Conservation (phyloP, 2,113 vertebrate genomes). For the Genyomyrus donnyi region DNA sequence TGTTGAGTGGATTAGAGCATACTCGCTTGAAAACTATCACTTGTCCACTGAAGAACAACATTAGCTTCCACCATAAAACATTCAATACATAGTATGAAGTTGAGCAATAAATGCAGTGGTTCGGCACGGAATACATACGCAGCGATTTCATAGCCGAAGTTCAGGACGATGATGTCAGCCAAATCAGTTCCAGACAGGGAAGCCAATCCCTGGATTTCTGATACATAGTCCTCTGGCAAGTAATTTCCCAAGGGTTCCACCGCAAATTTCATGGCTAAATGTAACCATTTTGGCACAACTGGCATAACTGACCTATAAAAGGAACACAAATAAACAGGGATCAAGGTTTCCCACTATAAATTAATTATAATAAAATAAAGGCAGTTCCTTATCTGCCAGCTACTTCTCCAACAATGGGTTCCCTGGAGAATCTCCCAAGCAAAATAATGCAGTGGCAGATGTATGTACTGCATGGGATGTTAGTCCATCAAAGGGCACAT, state of each 20-base stretch:
- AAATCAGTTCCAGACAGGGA: conserved; percentile 48
- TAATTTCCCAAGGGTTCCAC: conserved; percentile 51
- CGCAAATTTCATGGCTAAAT: conserved; percentile 46
- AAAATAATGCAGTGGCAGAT: background rate
- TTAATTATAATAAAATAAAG: background rate
- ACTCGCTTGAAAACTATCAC: background rate
- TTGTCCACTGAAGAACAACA: background rate
- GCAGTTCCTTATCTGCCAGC: background rate
- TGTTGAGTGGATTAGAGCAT: background rate
- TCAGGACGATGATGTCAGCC: conserved; percentile 70
- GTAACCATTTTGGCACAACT: conserved; percentile 73
- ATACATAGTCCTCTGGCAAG: conserved; percentile 65
- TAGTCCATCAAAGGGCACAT: background rate
- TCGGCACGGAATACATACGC: conserved; percentile 64
- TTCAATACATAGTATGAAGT: background rate
- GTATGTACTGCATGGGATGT: background rate
- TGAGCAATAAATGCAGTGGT: background rate
- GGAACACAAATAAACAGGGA: conserved; percentile 1
- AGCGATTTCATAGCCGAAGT: conserved; percentile 79
- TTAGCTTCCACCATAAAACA: background rate
- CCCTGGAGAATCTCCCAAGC: background rate
- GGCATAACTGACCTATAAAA: conserved; percentile 64
- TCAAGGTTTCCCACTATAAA: background rate
- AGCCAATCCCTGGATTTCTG: conserved; percentile 72
- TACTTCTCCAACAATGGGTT: background rate